These are phyloP conservation scores for Papilio glaucus DNA, from an alignment of 1,140 invertebrate species.

Conservation along the genomic window DNA sequence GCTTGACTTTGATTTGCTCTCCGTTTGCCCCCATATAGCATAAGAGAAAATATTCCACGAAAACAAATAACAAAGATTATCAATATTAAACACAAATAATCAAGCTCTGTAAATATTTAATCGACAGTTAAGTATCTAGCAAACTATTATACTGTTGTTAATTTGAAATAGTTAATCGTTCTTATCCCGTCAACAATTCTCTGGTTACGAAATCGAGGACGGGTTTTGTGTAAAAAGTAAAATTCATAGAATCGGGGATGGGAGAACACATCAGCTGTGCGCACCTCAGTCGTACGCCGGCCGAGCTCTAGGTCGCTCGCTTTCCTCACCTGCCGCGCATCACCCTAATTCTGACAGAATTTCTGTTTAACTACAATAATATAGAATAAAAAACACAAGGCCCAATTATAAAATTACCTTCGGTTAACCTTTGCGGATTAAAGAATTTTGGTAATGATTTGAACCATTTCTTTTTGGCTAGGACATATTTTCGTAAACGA, in stretches of 20 bases:
- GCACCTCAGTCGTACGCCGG: slow-evolving; percentile 57
- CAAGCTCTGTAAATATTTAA: slow-evolving; percentile 4
- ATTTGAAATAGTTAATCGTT: slow-evolving; percentile 18
- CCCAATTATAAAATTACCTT: neutral
- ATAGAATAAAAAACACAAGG: slow-evolving; percentile 9
- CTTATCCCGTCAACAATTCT: slow-evolving; percentile 11
- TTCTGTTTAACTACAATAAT: slow-evolving; percentile 2
- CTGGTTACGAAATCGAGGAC: slow-evolving; percentile 21
- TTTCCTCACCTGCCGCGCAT: slow-evolving; percentile 20
- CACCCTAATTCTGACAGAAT: slow-evolving; percentile 16
- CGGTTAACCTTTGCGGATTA: neutral
- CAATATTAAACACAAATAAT: neutral
- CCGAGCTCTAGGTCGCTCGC: slow-evolving; percentile 55
- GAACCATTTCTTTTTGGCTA: neutral
- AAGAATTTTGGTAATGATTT: slow-evolving; percentile 37
- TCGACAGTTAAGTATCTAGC: neutral
- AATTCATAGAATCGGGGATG: slow-evolving; percentile 42
- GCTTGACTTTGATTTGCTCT: no score
- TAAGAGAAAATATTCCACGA: no score
- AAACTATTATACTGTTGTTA: neutral
- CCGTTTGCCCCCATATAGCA: no score
- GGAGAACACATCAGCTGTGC: slow-evolving; percentile 57
- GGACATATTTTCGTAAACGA: slow-evolving; percentile 29
- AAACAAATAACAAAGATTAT: neutral
- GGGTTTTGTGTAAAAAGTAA: slow-evolving; percentile 27